Evolutionary conservation across 1,140 invertebrate species (phyloP).

Genomic region (Solenopsis fugax): DNA sequence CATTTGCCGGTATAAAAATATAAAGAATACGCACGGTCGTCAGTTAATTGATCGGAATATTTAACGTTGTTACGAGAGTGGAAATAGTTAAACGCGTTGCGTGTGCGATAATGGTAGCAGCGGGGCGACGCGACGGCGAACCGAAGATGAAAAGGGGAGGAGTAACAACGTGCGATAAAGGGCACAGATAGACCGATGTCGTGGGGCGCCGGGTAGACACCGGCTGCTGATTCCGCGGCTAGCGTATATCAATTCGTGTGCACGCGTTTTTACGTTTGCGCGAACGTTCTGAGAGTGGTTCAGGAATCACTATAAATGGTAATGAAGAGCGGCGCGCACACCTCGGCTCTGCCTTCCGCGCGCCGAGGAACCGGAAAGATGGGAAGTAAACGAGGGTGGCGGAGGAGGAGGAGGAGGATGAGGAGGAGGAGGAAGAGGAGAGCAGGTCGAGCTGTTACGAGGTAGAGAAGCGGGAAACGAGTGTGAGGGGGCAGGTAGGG

Average conservation of each 20-base stretch:
- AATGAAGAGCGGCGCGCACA: conserved; percentile 81
- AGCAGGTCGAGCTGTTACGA: conserved; percentile 11
- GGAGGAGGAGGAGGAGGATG: too few species aligned
- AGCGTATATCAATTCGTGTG: conserved; percentile 63
- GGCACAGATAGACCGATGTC: neutral
- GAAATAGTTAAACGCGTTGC: conserved; percentile 4
- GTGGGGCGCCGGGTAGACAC: conserved; percentile 36
- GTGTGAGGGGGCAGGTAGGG: neutral
- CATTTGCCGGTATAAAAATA: conserved; percentile 14
- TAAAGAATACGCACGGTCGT: neutral
- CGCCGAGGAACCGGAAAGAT: conserved; percentile 64
- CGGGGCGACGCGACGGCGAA: neutral
- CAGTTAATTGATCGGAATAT: conserved; percentile 4
- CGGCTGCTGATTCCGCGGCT: conserved; percentile 58
- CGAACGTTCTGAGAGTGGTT: conserved; percentile 76
- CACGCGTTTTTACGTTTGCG: conserved; percentile 72
- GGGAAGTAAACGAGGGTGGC: conserved; percentile 59
- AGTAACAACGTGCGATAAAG: conserved; percentile 37
- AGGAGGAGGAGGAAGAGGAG: neutral
- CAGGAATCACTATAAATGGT: conserved; percentile 86
- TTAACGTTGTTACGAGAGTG: neutral
- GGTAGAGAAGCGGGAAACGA: conserved; percentile 20
- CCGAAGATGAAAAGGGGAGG: neutral
- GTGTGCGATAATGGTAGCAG: neutral
- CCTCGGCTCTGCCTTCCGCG: conserved; percentile 53